Conservation (phyloP, 2,797 vertebrate species). For the Fistularia commersonii region DNA sequence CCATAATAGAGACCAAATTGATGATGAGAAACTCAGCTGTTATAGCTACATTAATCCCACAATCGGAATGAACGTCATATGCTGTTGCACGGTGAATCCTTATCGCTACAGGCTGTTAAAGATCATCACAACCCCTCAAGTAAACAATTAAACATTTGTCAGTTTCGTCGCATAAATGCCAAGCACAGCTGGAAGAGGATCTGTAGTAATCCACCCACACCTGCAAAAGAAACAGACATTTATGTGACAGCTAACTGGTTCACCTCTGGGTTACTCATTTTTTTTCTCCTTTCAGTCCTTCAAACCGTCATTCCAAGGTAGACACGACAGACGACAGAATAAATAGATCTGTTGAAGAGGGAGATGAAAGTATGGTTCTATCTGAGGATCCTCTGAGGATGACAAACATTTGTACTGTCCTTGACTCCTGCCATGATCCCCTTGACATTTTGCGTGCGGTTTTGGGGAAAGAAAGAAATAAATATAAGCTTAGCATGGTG, state of each 20-base stretch:
- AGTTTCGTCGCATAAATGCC: constrained; percentile 44
- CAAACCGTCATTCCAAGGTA: constrained; percentile 38
- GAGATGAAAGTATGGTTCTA: constrained; percentile 34
- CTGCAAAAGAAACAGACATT: constrained; percentile 22
- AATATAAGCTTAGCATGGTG: constrained; percentile 29
- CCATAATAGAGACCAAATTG: constrained; percentile 1
- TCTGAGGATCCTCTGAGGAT: constrained; percentile 40
- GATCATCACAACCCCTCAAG: constrained; percentile 30
- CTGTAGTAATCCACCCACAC: constrained; percentile 34
- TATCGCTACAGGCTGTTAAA: constrained; percentile 39
- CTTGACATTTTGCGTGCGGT: constrained; percentile 6
- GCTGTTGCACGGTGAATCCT: constrained; percentile 16
- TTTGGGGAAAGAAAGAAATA: constrained; percentile 1
- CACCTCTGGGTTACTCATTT: constrained; percentile 43
- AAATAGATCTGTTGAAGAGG: constrained; percentile 55
- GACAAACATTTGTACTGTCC: constrained; percentile 40
- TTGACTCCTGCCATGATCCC: constrained; percentile 16
- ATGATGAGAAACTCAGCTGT: constrained; percentile 20
- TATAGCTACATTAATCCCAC: constrained; percentile 6
- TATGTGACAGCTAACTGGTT: constrained; percentile 49
- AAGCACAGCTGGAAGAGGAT: constrained; percentile 37
- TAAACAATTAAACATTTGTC: constrained; percentile 42
- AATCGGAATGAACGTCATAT: constrained; percentile 22
- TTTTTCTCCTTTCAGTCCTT: constrained; percentile 44
- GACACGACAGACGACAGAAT: constrained; percentile 25